Evolutionary conservation across 2,797 vertebrate genomes (phyloP), one percentile per base, ranked within the genome.

Genomic region (Peromyscus attwateri): DNA sequence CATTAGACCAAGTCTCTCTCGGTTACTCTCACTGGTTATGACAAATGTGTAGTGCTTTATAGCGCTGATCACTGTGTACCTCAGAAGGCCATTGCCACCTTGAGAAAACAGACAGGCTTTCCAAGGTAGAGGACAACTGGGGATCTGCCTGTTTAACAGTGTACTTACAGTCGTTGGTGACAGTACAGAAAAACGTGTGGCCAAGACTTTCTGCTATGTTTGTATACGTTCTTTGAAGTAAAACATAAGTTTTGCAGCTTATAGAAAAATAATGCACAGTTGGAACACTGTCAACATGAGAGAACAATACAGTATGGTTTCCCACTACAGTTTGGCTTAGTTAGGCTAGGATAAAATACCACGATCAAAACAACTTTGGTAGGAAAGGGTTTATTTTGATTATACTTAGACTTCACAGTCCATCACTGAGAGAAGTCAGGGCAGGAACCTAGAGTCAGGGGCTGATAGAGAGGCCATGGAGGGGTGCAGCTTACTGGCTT

Each of bases 221-320:
- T 87, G 17, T 89, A 89, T 23, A 64, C 29, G 31, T 85, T 91
- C 57, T 89, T 62, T 95, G 83, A 93, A 84, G 68, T 68, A 79
- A 37, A 93, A 57, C 25, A 16, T 25, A 70, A 34, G 10, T 70
- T 81, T 95, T 85, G 27, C 37, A 89, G 60, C 68, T n/a, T 27
- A 29, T 76, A 71, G 49, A 43, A 70, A 83, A 95, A 70, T n/a
- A 27, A 5, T 91, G 60, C 75, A 83, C n/a, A 84, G 5, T 81
- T 81, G 31, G 79, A 90, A 37, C 10, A 23, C 6, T 70, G 23
- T 92, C 52, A 52, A 40, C 3, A 3, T 90, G 87, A 92, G 14
- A 46, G 46, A 49, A 34, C 17, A 52, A 75, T 40, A 27, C n/a
- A 83, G 82, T 17, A 60, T n/a, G 2, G 7, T 88, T 49, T 70